Conservation (phyloP, 2,797 vertebrate genomes). For the Labroides dimidiatus region DNA sequence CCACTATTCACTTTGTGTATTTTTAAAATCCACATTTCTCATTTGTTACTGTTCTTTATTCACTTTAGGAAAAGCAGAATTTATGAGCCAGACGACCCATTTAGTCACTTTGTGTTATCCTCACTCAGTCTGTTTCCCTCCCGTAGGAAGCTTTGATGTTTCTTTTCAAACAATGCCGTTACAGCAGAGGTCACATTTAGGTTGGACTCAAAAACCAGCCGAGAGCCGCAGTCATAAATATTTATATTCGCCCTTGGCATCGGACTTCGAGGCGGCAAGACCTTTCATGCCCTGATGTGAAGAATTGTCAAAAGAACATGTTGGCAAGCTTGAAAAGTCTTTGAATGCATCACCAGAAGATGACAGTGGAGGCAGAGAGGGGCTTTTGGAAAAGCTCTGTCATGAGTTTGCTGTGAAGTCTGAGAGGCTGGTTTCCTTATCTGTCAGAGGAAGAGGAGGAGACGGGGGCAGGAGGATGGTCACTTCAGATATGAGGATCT, state of each 20-base stretch:
- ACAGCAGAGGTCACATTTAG: slow-evolving; percentile 23
- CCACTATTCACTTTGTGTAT: background rate
- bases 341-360: slow-evolving; percentile 28
- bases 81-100: background rate
- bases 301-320: slow-evolving; percentile 24
- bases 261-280: slow-evolving; percentile 11
- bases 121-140: slow-evolving; percentile 4
- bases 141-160: background rate
- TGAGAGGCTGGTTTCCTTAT: slow-evolving; percentile 47
- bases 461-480: slow-evolving; percentile 26
- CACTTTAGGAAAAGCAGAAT: slow-evolving; percentile 13
- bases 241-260: slow-evolving; percentile 58
- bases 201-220: slow-evolving; percentile 31
- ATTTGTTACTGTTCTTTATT: background rate
- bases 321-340: slow-evolving; percentile 13
- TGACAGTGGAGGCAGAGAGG: background rate
- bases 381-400: slow-evolving; percentile 9
- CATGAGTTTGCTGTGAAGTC: slow-evolving; percentile 26
- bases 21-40: background rate
- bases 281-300: slow-evolving; percentile 31
- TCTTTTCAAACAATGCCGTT: slow-evolving; percentile 28
- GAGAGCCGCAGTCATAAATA: slow-evolving; percentile 49
- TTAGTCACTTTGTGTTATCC: slow-evolving; percentile 11
- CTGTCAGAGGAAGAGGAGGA: slow-evolving; percentile 60
- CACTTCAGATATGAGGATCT: slow-evolving; percentile 40